Percentiles rank a stretch among this genome's conserved stretches.
These are phyloP conservation scores for Dolichoris vasculosae DNA, from an alignment of 1,140 invertebrate species.

Conservation along the genomic window DNA sequence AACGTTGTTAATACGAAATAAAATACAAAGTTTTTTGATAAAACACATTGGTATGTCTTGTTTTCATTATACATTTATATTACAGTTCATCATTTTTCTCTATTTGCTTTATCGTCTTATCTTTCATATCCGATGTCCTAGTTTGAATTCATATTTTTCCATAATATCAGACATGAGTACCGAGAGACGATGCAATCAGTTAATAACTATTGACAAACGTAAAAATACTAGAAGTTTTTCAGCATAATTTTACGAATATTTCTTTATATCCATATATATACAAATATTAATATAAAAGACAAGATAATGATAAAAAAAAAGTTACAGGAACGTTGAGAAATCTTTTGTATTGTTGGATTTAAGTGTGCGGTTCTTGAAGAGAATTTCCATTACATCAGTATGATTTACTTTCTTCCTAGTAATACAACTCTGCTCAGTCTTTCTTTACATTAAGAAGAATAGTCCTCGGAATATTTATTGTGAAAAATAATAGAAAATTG, in stretches of 20 bases:
- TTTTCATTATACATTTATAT: neutral
- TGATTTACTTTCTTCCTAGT: constrained; percentile 32
- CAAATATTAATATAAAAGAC: neutral
- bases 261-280: neutral
- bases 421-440: neutral
- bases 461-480: constrained; percentile 28
- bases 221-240: neutral
- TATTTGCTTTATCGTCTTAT: neutral
- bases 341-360: neutral
- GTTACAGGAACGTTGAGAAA: constrained; percentile 7
- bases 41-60: neutral
- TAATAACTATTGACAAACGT: neutral
- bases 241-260: neutral
- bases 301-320: neutral
- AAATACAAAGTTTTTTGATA: neutral
- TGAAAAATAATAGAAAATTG: constrained; percentile 25
- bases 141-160: neutral
- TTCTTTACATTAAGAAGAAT: constrained; percentile 25
- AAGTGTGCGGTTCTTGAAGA: neutral
- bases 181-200: neutral
- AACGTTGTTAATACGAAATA: neutral
- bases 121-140: neutral
- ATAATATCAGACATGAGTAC: neutral
- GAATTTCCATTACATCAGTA: constrained; percentile 41
- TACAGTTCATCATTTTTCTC: neutral